Evolutionary conservation across 2,797 vertebrate genomes (phyloP).

Genomic region (Huso huso): DNA sequence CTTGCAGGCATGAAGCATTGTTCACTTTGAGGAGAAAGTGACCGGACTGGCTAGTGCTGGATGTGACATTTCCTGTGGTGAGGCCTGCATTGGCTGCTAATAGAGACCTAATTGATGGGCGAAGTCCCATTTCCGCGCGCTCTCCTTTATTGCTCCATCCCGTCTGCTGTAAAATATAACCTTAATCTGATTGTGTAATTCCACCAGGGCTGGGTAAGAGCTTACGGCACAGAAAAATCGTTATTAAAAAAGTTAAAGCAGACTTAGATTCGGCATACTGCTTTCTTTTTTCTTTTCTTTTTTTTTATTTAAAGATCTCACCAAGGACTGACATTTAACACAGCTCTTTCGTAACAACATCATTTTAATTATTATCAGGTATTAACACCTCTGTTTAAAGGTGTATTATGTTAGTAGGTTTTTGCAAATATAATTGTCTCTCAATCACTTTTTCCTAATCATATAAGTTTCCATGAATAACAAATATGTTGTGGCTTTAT

Average conservation of each 20-base stretch:
- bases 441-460: too few species aligned
- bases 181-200: slow-evolving; percentile 97
- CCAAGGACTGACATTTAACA: slow-evolving; percentile 46
- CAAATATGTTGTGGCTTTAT: too few species aligned
- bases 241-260: slow-evolving; percentile 98
- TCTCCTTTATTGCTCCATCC: slow-evolving; percentile 96
- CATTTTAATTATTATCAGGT: slow-evolving; percentile 41
- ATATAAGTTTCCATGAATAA: too few species aligned
- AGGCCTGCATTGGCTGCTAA: slow-evolving; percentile 95
- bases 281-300: slow-evolving; percentile 21
- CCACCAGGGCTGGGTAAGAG: slow-evolving; percentile 90
- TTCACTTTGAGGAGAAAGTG: slow-evolving; percentile 64
- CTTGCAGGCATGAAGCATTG: slow-evolving; percentile 78
- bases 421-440: too few species aligned
- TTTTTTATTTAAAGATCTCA: slow-evolving; percentile 24
- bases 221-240: slow-evolving; percentile 82
- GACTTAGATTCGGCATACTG: slow-evolving; percentile 69
- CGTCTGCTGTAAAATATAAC: slow-evolving; percentile 98
- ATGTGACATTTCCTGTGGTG: slow-evolving; percentile 90
- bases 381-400: slow-evolving; percentile 23
- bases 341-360: slow-evolving; percentile 24
- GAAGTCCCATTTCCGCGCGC: slow-evolving; percentile 94
- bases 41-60: slow-evolving; percentile 51
- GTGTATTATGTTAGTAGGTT: background rate
- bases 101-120: slow-evolving; percentile 99